phyloP scores from a whole-genome alignment of 2,113 vertebrate genomes.

The Pitta sordida region DNA sequence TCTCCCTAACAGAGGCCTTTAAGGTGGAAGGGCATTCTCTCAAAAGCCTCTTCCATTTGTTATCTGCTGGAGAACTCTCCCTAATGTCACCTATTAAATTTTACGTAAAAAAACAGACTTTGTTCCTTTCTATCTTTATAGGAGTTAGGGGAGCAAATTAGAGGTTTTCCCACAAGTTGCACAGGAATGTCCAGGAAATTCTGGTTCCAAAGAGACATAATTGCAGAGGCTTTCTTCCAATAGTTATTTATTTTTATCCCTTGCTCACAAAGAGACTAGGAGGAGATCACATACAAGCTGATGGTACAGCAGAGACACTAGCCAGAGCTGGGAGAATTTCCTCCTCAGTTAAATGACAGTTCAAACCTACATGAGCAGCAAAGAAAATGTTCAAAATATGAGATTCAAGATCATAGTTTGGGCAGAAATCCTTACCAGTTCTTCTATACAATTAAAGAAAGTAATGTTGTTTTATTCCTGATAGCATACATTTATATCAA shows the following conservation, averaged over 20 bases:
- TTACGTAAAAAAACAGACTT: background rate
- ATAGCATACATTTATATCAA: background rate
- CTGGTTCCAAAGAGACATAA: background rate
- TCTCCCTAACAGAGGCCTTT: background rate
- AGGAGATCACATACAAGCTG: background rate
- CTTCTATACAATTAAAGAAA: background rate
- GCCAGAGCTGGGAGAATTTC: background rate
- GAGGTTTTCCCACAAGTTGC: background rate
- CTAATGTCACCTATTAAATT: background rate
- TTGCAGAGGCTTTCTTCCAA: background rate
- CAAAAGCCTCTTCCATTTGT: background rate
- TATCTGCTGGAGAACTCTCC: background rate
- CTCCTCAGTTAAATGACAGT: background rate
- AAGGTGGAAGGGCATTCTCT: background rate
- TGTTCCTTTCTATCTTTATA: background rate
- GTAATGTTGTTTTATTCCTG: background rate
- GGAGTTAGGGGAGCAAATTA: background rate
- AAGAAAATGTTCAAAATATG: background rate
- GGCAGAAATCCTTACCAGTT: background rate
- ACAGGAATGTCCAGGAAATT: background rate
- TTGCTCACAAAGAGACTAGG: background rate
- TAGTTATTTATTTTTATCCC: slow-evolving; percentile 25
- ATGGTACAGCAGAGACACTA: background rate
- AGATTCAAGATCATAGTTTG: background rate
- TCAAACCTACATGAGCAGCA: background rate